Evolutionary conservation across 1,140 invertebrate genomes (phyloP).

Genomic region (Polypedilum pembai): DNA sequence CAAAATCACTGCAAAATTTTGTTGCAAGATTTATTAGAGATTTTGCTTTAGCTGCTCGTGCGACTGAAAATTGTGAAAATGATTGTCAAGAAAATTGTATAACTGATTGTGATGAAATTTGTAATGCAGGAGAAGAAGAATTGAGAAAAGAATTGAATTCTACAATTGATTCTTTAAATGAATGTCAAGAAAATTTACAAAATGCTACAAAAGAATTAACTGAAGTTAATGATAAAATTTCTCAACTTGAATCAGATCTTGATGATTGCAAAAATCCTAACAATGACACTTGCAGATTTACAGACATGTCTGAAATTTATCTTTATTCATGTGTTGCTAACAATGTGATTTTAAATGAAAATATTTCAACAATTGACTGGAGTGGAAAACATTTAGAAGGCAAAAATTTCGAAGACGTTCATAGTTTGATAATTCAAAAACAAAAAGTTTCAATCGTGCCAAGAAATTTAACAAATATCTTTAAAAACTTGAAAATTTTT

Average conservation of each 20-base stretch:
- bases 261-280: background rate
- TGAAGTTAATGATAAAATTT: too few relatives aligned
- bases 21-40: too few relatives aligned
- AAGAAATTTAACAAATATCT: background rate
- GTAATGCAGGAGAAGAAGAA: background rate
- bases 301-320: background rate
- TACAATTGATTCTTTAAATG: background rate
- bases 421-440: background rate
- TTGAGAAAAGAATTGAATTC: background rate
- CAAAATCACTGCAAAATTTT: background rate
- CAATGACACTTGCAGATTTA: background rate
- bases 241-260: background rate
- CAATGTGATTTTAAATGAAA: background rate
- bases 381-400: background rate
- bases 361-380: background rate
- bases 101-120: background rate
- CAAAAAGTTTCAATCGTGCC: background rate
- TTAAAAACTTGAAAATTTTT: background rate
- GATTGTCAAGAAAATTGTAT: background rate
- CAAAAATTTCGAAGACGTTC: background rate
- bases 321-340: background rate
- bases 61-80: background rate
- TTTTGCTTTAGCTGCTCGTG: background rate
- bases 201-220: too few relatives aligned
- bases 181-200: too few relatives aligned